Conservation (phyloP, 1,140 invertebrate species). For the Trachymyrmex cornetzi region DNA sequence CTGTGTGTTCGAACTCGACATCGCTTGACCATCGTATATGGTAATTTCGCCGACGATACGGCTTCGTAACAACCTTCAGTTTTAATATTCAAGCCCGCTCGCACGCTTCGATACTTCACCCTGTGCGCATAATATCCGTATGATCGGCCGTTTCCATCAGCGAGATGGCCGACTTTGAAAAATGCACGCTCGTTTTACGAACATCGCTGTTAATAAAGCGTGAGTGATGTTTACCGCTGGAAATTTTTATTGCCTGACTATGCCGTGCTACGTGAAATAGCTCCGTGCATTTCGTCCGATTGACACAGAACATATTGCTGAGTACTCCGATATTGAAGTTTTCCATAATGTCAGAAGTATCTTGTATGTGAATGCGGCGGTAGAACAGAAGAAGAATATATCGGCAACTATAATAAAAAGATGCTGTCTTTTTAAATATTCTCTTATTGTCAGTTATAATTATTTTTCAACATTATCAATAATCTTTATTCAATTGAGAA, state of each 20-base stretch:
- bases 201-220: conserved; percentile 57
- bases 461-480: not conserved
- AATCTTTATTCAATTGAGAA: not conserved
- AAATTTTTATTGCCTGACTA: conserved; percentile 41
- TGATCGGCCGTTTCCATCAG: conserved; percentile 40
- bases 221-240: conserved; percentile 48
- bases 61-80: conserved; percentile 4
- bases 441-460: not conserved
- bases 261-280: conserved; percentile 24
- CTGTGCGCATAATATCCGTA: conserved; percentile 34
- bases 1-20: not conserved
- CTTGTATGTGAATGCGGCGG: not conserved
- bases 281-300: conserved; percentile 32
- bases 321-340: conserved; percentile 40
- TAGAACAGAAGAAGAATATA: conserved; percentile 15
- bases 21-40: conserved; percentile 45
- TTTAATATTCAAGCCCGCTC: conserved; percentile 53
- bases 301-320: conserved; percentile 15
- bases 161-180: conserved; percentile 47
- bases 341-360: conserved; percentile 25
- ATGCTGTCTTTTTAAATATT: not conserved
- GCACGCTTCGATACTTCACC: conserved; percentile 5
- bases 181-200: conserved; percentile 47
- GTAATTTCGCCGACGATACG: conserved; percentile 49
- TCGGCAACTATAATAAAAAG: not conserved